Percentiles rank a stretch among this genome's conserved stretches.
Conservation (phyloP, 1,140 invertebrate species). For the Leguminivora glycinivorella region DNA sequence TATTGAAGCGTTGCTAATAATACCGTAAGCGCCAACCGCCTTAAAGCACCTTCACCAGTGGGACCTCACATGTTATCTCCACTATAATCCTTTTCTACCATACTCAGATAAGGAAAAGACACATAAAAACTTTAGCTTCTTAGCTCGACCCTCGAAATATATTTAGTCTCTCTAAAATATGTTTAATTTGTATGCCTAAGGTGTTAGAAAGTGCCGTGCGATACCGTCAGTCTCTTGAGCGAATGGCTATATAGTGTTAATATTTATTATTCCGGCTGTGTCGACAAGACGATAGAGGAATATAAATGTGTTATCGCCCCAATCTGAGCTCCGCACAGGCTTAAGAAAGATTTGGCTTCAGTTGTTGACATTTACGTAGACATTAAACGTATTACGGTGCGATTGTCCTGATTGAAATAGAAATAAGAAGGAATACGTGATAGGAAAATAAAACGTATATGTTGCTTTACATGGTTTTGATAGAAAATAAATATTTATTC, state of each 20-base stretch:
- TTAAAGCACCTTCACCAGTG: too few species aligned
- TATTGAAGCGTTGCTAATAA: too few species aligned
- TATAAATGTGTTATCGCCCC: slow-evolving; percentile 60
- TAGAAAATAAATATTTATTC: neutral
- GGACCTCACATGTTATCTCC: too few species aligned
- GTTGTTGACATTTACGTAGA: slow-evolving; percentile 24
- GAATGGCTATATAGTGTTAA: slow-evolving; percentile 55
- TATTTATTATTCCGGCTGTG: slow-evolving; percentile 70
- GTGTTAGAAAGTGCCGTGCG: slow-evolving; percentile 53
- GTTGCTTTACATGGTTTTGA: neutral
- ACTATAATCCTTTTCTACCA: slow-evolving; percentile 7
- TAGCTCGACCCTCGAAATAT: neutral
- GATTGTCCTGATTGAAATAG: slow-evolving; percentile 27
- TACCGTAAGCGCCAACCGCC: too few species aligned
- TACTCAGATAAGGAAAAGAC: neutral
- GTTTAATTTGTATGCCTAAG: slow-evolving; percentile 52
- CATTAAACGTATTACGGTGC: slow-evolving; percentile 20
- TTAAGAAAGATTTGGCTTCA: slow-evolving; percentile 31
- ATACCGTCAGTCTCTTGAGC: slow-evolving; percentile 65
- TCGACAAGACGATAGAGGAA: slow-evolving; percentile 52
- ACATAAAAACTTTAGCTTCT: neutral
- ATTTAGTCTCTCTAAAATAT: neutral
- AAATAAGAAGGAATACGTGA: slow-evolving; percentile 13
- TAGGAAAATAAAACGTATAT: neutral
- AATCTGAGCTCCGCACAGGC: slow-evolving; percentile 46